Conservation (phyloP, 1,140 invertebrate genomes). For the Acarapis woodi region DNA sequence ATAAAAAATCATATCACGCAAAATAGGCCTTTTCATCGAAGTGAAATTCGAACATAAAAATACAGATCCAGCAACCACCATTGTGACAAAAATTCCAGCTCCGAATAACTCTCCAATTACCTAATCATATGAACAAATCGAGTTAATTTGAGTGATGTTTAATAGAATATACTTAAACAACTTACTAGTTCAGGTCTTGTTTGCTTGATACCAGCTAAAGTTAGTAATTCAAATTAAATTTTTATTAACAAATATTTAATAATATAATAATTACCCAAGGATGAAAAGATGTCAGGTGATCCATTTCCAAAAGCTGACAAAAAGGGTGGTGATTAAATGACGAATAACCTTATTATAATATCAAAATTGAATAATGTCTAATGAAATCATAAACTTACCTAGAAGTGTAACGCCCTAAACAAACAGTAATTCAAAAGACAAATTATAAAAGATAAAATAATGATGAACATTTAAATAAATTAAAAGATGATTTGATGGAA, state of each 20-base stretch:
- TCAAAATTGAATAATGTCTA: too few species aligned
- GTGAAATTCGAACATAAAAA: slow-evolving; percentile 27
- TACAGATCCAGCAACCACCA: slow-evolving; percentile 30
- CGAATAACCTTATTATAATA: too few species aligned
- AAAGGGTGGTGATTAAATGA: too few species aligned
- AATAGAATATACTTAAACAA: slow-evolving; percentile 26
- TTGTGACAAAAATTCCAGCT: slow-evolving; percentile 32
- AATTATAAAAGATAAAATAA: slow-evolving; percentile 2
- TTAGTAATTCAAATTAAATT: too few species aligned
- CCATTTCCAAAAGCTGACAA: slow-evolving; percentile 55
- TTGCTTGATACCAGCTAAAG: slow-evolving; percentile 20
- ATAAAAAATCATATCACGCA: slow-evolving; percentile 35
- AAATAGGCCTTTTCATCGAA: slow-evolving; percentile 25
- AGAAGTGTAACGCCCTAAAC: slow-evolving; percentile 34
- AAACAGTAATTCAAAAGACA: slow-evolving; percentile 2
- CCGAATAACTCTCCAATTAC: slow-evolving; percentile 7
- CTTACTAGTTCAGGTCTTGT: slow-evolving; percentile 25
- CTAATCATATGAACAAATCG: not conserved
- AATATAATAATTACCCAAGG: too few species aligned
- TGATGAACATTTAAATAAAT: not conserved
- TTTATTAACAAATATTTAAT: too few species aligned
- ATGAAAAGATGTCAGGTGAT: slow-evolving; percentile 40
- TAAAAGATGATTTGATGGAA: not conserved
- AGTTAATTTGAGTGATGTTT: not conserved
- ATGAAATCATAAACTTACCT: too few species aligned